phyloP scores from a whole-genome alignment of 2,113 vertebrate species.

The Atherinomorus stipes region DNA sequence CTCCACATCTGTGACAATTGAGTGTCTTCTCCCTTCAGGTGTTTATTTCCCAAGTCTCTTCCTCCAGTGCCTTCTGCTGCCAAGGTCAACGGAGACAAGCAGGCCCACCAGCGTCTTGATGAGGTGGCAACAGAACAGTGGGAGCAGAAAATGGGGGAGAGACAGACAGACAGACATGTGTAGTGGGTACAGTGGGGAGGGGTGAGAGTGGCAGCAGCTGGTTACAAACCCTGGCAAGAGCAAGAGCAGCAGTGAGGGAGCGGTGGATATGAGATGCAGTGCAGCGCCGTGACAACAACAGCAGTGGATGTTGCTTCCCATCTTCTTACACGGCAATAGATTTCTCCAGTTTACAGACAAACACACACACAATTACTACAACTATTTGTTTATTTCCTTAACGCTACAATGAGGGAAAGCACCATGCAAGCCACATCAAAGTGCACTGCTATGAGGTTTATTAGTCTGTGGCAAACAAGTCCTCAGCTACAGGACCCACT shows the following conservation, averaged over 20 bases:
- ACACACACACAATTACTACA: conserved; percentile 70
- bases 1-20: conserved; percentile 70
- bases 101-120: conserved; percentile 97
- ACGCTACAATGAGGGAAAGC: conserved; percentile 92
- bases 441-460: conserved; percentile 39
- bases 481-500: neutral
- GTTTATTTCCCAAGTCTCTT: conserved; percentile 72
- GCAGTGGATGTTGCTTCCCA: conserved; percentile 82
- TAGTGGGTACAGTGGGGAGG: conserved; percentile 74
- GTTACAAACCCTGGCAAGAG: conserved; percentile 63
- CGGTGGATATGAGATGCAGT: conserved; percentile 30
- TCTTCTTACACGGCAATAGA: conserved; percentile 90
- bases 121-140: conserved; percentile 81
- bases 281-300: conserved; percentile 30
- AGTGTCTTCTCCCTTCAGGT: conserved; percentile 70
- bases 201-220: conserved; percentile 72
- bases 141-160: conserved; percentile 35
- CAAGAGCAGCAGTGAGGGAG: conserved; percentile 35
- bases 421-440: conserved; percentile 82
- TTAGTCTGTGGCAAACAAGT: no score
- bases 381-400: conserved; percentile 98
- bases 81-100: conserved; percentile 99
- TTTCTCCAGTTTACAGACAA: conserved; percentile 86
- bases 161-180: conserved; percentile 63
- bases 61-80: conserved; percentile 93